Base-by-base conservation (phyloP, 2,797 vertebrate genomes). In the Odontamblyopus lacepedii region DNA sequence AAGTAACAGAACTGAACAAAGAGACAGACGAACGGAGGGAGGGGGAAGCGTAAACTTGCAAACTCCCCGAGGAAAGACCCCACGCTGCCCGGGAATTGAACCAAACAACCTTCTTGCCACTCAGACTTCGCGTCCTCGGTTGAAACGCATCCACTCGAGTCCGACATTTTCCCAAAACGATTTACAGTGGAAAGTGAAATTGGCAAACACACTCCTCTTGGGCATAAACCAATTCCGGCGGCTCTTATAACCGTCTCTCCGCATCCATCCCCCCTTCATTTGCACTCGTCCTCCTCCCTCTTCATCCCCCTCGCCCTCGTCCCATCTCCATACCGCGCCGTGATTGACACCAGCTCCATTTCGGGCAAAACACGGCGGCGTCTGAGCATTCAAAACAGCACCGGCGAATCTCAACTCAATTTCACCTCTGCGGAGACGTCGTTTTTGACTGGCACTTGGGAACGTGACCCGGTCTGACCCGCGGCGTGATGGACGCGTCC, bases 341-440 rank as follows among this genome's bases (percentile, higher is more conserved):
- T 89, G 87, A 91, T 85, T 89, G 89, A 74, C 88, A 81, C 79
- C 16, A 2, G 64, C 63, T 64, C 50, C 19, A 12, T 70, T 35
- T 9, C 59, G 38, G 75, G 77, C 78, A 69, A 68, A 63, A 81
- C 69, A n/a, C 75, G 27, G 76, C 73, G 75, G 81, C 75, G 77
- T 1, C 73, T 77, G 78, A 32, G 77, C 75, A 79, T 85, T 85
- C 77, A 79, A 85, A 83, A 61, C 29, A 77, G 71, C 76, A 5
- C 13, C 27, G 12, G 38, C 67, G 35, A 16, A 71, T 73, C 74
- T 69, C 72, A 56, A 70, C 77, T 81, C 82, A 83, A 84, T 87
- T 88, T 80, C 79, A 83, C 83, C 85, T 84, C 76, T 78, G 74
- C 82, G 73, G 41, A 29, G 77, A 82, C 83, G 55, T 64, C 80